A percentile compares a stretch with the other conserved stretches of the same genome.
Evolutionary conservation across 1,140 invertebrate species (phyloP).

Genomic region (Halesus radiatus): DNA sequence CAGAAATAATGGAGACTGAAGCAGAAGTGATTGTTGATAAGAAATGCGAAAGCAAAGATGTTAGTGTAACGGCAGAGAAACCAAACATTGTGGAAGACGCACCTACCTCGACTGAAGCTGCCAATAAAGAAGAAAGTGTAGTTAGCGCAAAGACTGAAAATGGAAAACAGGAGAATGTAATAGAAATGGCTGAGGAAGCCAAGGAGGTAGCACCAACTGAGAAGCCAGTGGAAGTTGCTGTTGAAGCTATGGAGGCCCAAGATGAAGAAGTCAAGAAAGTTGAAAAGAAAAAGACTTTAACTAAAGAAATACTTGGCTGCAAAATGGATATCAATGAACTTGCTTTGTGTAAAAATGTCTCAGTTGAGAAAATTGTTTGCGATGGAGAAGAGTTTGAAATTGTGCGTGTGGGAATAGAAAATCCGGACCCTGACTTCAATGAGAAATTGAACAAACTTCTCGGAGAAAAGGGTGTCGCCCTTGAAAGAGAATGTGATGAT

Average conservation of each 20-base stretch:
- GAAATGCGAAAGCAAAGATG: slow-evolving; percentile 14
- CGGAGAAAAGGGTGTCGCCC: slow-evolving; percentile 47
- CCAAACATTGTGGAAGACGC: background rate
- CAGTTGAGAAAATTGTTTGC: slow-evolving; percentile 1
- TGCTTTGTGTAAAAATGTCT: background rate
- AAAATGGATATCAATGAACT: slow-evolving; percentile 12
- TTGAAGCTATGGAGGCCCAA: slow-evolving; percentile 14
- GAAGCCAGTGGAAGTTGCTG: slow-evolving; percentile 23
- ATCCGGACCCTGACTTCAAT: slow-evolving; percentile 2
- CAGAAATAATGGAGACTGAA: slow-evolving; percentile 53
- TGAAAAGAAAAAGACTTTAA: background rate
- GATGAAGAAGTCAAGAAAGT: background rate
- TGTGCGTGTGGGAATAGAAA: background rate
- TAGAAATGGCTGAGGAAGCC: background rate
- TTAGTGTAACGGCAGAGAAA: background rate
- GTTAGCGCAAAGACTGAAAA: slow-evolving; percentile 41
- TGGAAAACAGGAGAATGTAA: slow-evolving; percentile 2
- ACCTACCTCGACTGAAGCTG: slow-evolving; percentile 12
- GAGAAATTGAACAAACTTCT: slow-evolving; percentile 51
- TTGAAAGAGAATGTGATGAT: slow-evolving; percentile 53
- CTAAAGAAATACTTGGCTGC: background rate
- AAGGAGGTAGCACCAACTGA: slow-evolving; percentile 3
- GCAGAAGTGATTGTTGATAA: background rate
- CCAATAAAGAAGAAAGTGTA: slow-evolving; percentile 15
- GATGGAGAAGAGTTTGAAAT: slow-evolving; percentile 9